A percentile compares a stretch with the other conserved stretches of the same genome.
Conservation (phyloP, 2,888 invertebrate species). For the Gonocerus acuteangulatus region DNA sequence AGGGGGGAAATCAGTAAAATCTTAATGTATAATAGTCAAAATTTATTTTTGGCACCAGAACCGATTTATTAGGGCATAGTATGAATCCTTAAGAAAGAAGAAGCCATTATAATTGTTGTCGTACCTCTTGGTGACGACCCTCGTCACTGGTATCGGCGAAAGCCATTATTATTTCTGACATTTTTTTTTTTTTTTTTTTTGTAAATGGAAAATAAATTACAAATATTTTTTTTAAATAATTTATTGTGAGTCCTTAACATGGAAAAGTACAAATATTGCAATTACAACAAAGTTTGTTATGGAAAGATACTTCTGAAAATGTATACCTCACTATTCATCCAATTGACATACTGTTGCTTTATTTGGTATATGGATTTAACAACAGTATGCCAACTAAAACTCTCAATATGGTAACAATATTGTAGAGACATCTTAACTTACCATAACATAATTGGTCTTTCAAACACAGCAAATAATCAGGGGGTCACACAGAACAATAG, state of each 20-base stretch:
- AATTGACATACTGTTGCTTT: slow-evolving; percentile 28
- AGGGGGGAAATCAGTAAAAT: no score
- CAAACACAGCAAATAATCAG: slow-evolving; percentile 30
- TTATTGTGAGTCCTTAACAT: slow-evolving; percentile 39
- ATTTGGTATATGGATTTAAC: not conserved
- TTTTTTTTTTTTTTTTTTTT: no score
- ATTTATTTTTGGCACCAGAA: no score
- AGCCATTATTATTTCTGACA: no score
- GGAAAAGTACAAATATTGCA: slow-evolving; percentile 40
- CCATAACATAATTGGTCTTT: slow-evolving; percentile 26
- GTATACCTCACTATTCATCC: slow-evolving; percentile 27
- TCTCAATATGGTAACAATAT: slow-evolving; percentile 36
- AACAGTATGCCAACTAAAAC: slow-evolving; percentile 29
- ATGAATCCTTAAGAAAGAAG: no score
- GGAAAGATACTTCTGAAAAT: slow-evolving; percentile 36
- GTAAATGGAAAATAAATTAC: no score
- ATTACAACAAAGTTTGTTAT: slow-evolving; percentile 39
- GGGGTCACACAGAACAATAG: slow-evolving; percentile 36
- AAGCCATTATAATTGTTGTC: no score
- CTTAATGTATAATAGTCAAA: no score
- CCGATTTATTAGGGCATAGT: no score
- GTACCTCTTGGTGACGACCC: no score
- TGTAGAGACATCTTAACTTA: slow-evolving; percentile 24
- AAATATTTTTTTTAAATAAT: slow-evolving; percentile 33
- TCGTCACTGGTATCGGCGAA: no score